These are phyloP conservation scores for Azemiops feae DNA, from an alignment of 2,113 vertebrate species.

Conservation along the genomic window DNA sequence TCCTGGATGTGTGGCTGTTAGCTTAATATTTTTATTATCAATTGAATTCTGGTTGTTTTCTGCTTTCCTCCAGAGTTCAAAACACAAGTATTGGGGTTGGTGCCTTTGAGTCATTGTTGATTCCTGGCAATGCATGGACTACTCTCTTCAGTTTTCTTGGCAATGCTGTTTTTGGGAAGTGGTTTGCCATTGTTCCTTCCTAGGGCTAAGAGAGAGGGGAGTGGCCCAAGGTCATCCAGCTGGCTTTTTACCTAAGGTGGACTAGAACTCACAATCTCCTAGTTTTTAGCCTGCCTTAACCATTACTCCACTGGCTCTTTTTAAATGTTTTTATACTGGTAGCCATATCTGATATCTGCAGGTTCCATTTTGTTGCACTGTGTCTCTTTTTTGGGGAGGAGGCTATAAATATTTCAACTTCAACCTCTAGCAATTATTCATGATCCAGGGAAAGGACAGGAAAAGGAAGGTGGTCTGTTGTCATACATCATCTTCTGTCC, in stretches of 20 bases:
- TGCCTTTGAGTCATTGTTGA: not conserved
- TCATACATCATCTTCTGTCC: not conserved
- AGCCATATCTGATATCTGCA: not conserved
- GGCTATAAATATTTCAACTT: not conserved
- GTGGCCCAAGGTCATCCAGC: not conserved
- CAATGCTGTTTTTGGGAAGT: not conserved
- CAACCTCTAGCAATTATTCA: not conserved
- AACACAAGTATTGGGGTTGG: not conserved
- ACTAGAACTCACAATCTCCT: not conserved
- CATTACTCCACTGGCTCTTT: not conserved
- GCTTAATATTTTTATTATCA: not conserved
- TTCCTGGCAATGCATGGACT: not conserved
- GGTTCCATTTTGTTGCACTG: not conserved
- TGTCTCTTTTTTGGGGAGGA: not conserved
- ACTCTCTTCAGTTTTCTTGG: not conserved
- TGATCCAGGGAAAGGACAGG: not conserved
- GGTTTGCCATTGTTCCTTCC: not conserved
- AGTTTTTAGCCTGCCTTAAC: not conserved
- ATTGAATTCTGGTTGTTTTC: slow-evolving; percentile 4
- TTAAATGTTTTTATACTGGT: not conserved
- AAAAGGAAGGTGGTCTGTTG: not conserved
- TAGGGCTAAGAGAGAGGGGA: not conserved
- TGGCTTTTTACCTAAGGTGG: not conserved
- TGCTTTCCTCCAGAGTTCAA: not conserved
- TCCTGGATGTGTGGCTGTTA: not conserved